phyloP scores from a whole-genome alignment of 2,113 vertebrate species.

The Osmerus mordax region DNA sequence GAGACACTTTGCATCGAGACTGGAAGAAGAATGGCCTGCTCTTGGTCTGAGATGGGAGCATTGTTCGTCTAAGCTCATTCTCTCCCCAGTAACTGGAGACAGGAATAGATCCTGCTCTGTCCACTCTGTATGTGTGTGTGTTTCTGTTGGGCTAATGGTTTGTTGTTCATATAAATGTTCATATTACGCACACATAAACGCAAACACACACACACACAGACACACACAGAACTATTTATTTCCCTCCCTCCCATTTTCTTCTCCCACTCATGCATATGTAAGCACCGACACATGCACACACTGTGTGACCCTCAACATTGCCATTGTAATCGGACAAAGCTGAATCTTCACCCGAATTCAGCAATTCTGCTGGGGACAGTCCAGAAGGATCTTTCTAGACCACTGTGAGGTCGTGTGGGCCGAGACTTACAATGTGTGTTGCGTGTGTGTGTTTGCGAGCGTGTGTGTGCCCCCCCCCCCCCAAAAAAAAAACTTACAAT shows the following conservation, averaged over 20 bases:
- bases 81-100: conserved; percentile 12
- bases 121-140: neutral
- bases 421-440: neutral
- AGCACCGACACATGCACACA: too few relatives aligned
- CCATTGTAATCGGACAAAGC: conserved; percentile 28
- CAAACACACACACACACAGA: too few relatives aligned
- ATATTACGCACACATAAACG: too few relatives aligned
- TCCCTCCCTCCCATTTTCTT: too few relatives aligned
- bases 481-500: too few relatives aligned
- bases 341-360: conserved; percentile 21
- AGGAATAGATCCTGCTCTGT: conserved; percentile 4
- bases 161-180: too few relatives aligned
- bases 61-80: conserved; percentile 5
- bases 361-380: conserved; percentile 4
- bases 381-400: neutral
- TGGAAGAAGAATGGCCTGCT: too few relatives aligned
- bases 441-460: neutral
- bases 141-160: neutral
- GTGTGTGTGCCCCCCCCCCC: neutral
- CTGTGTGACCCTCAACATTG: conserved; percentile 17
- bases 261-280: too few relatives aligned
- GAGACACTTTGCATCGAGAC: neutral
- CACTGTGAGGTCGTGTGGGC: neutral
- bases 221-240: too few relatives aligned
- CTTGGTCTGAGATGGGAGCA: conserved; percentile 1